Evolutionary conservation across 2,797 vertebrate species (phyloP).

Genomic region (Amphiprion clarkii): DNA sequence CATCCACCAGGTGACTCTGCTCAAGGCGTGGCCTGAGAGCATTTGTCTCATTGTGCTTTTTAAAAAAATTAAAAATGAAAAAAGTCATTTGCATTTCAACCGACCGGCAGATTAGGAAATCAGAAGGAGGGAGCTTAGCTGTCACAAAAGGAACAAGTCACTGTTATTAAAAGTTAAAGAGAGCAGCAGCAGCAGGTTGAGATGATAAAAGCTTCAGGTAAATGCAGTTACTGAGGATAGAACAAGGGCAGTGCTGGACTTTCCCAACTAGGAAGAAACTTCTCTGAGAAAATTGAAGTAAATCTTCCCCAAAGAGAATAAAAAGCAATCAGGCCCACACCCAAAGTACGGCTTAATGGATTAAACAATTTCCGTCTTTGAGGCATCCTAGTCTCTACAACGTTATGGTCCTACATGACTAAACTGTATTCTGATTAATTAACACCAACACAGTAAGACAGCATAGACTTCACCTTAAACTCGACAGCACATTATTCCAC

Average conservation of each 20-base stretch:
- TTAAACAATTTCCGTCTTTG: too few relatives aligned
- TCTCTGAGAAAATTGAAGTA: neutral
- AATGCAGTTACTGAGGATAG: conserved; percentile 18
- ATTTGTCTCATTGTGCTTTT: conserved; percentile 34
- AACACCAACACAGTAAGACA: too few relatives aligned
- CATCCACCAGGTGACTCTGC: conserved; percentile 58
- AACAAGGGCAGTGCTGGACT: conserved; percentile 12
- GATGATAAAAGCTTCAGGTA: conserved; percentile 9
- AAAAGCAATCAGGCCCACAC: neutral
- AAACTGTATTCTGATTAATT: too few relatives aligned
- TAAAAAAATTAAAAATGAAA: neutral
- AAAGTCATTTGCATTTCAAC: conserved; percentile 64
- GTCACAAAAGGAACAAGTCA: too few relatives aligned
- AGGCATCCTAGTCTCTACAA: too few relatives aligned
- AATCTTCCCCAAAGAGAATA: neutral
- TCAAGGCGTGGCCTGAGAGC: conserved; percentile 42
- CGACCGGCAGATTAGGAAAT: conserved; percentile 14
- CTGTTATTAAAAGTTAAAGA: conserved; percentile 7
- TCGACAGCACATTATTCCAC: too few relatives aligned
- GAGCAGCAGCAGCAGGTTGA: neutral
- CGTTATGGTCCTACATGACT: too few relatives aligned
- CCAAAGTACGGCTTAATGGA: too few relatives aligned
- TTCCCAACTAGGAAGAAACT: conserved; percentile 49
- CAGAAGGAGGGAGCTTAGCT: neutral
- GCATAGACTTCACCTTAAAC: too few relatives aligned